Base-by-base conservation (phyloP, 2,888 invertebrate species). In the Notodonta ziczac region DNA sequence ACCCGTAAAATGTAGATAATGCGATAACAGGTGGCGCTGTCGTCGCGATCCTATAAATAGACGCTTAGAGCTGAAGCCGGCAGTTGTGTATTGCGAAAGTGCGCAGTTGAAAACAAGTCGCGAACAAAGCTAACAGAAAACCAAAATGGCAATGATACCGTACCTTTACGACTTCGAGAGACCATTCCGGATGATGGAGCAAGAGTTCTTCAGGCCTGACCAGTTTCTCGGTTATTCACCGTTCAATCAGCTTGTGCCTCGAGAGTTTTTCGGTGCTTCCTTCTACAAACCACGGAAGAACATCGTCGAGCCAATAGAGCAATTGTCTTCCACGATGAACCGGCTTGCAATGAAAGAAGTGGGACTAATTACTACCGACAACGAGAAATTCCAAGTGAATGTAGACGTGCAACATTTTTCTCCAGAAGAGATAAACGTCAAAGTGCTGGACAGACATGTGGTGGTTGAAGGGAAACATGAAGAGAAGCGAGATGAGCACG, bases 371-470 rank as follows among this genome's bases (percentile, higher is more conserved):
- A 85, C 88, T 0, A 81, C 87, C 2, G 94, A 95, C 73, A 83
- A 93, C 10, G 94, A 95, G 66, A 94, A 90, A 63, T 97, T 96
- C 73, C 95, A 96, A 82, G 95, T 96, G 0, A 95, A 94, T 70
- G 91, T 97, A 65, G 97, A 97, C 79, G 97, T 97, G 0, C 95
- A 96, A 69, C 96, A 97, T 73, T 97, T 97, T 73, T 86, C 94
- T 0, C 97, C 97, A 0, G 95, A 96, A 54, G 97, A 97, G 83
- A 94, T 98, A 16, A 94, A 93, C 2, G 97, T 97, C 0, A 97
- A 96, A 84, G 96, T 96, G 0, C 89, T 95, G 0, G 95, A 96
- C 56, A 94, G 95, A 46, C 91, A 92, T 10, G 94, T 97, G 8
- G 91, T 96, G 0, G 93, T 97, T 4, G 96, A 97, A 83, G 97